Percentiles rank a stretch among this genome's conserved stretches.
phyloP scores from a whole-genome alignment of 1,140 invertebrate genomes.

The Apis cerana region DNA sequence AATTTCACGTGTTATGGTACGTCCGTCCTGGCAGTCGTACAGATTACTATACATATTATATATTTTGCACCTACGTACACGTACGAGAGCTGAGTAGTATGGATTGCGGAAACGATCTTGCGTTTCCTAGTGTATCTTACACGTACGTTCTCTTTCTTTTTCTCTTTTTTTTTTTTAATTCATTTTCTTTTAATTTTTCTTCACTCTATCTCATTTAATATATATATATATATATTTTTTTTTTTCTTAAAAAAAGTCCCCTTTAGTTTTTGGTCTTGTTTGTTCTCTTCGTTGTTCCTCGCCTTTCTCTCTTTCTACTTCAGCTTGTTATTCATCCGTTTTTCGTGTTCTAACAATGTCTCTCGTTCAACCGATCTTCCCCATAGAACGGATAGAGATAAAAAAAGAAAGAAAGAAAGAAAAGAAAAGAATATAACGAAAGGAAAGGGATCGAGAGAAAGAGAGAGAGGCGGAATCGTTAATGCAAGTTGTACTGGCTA shows the following conservation, averaged over 20 bases:
- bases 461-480: background rate
- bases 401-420: background rate
- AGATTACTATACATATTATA: constrained; percentile 59
- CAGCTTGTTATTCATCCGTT: background rate
- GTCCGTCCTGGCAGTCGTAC: constrained; percentile 67
- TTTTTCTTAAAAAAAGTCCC: constrained; percentile 4
- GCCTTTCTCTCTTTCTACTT: background rate
- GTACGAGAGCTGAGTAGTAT: constrained; percentile 64
- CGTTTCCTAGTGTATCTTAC: constrained; percentile 58
- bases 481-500: constrained; percentile 25
- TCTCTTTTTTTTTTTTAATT: constrained; percentile 14
- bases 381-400: background rate
- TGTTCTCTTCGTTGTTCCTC: constrained; percentile 1
- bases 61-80: constrained; percentile 58
- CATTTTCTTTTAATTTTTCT: constrained; percentile 18
- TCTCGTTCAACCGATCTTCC: background rate
- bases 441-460: background rate
- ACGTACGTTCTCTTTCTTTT: constrained; percentile 37
- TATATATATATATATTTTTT: background rate
- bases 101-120: constrained; percentile 60
- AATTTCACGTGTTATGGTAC: constrained; percentile 67
- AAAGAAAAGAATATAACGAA: background rate
- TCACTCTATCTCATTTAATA: constrained; percentile 24
- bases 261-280: constrained; percentile 6
- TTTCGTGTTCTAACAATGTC: background rate